A percentile compares a stretch with the other conserved stretches of the same genome.
Conservation (phyloP, 2,113 vertebrate genomes). For the Podarcis cretensis region DNA sequence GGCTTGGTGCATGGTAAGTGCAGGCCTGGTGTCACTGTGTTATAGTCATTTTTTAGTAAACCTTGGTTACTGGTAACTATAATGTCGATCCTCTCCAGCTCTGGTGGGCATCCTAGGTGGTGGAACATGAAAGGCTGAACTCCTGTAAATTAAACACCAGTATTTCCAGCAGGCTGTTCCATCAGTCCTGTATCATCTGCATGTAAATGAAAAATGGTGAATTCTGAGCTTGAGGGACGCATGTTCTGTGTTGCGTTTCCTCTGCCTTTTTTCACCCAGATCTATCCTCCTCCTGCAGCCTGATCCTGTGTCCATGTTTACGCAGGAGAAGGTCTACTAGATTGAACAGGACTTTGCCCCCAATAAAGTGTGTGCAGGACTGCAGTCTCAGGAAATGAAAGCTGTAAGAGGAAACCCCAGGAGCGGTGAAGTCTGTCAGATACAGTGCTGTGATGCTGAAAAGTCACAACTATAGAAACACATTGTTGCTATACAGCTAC, state of each 20-base stretch:
- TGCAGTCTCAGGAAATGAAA: background rate
- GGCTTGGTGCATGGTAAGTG: too few relatives aligned
- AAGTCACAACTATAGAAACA: background rate
- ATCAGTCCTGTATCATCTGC: constrained; percentile 3
- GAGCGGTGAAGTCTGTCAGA: background rate
- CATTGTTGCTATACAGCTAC: background rate
- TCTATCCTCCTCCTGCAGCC: too few relatives aligned
- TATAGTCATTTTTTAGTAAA: too few relatives aligned
- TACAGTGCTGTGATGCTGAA: background rate
- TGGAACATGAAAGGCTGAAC: background rate
- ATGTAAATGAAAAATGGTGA: background rate
- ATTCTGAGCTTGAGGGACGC: background rate
- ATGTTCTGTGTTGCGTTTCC: background rate
- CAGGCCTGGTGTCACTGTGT: too few relatives aligned
- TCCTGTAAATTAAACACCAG: background rate
- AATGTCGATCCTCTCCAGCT: background rate
- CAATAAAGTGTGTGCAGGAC: background rate
- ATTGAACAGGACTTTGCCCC: background rate
- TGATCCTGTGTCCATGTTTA: background rate
- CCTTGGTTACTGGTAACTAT: too few relatives aligned
- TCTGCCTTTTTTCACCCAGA: background rate
- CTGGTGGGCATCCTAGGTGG: constrained; percentile 37
- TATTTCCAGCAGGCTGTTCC: background rate
- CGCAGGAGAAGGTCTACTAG: background rate
- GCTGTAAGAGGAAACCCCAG: too few relatives aligned